Conservation (phyloP, 2,113 vertebrate species). For the Orientallactaga bullata region DNA sequence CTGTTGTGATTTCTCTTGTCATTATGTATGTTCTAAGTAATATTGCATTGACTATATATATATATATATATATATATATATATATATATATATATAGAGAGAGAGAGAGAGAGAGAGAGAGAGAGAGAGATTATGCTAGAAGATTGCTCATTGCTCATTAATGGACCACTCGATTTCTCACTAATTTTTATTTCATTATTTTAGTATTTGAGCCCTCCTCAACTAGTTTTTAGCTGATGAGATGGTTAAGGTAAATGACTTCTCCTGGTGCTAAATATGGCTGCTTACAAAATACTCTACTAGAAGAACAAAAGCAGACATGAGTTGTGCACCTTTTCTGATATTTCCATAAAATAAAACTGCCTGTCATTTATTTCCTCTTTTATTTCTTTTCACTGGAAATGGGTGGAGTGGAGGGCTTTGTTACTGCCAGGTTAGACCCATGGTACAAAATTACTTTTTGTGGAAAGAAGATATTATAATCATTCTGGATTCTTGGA, state of each 20-base stretch:
- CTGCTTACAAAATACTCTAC: no score
- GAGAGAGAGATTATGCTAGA: background rate
- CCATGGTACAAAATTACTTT: background rate
- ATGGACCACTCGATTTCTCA: background rate
- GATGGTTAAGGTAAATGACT: background rate
- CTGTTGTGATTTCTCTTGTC: background rate
- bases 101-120: no score
- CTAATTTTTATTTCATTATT: background rate
- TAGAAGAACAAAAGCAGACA: background rate
- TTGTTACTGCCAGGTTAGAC: background rate
- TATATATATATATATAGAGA: no score
- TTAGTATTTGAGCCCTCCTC: background rate
- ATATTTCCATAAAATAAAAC: conserved; percentile 9
- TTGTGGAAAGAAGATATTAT: background rate
- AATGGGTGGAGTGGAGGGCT: background rate
- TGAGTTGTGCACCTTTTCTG: background rate
- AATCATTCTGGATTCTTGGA: background rate
- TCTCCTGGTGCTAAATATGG: background rate
- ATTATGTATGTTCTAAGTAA: background rate
- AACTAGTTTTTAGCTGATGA: background rate
- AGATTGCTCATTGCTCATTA: background rate
- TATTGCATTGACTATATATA: background rate
- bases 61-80: no score
- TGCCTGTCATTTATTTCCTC: background rate
- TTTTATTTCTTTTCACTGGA: background rate